phyloP scores from a whole-genome alignment of 2,113 vertebrate genomes.

The Pipa parva region DNA sequence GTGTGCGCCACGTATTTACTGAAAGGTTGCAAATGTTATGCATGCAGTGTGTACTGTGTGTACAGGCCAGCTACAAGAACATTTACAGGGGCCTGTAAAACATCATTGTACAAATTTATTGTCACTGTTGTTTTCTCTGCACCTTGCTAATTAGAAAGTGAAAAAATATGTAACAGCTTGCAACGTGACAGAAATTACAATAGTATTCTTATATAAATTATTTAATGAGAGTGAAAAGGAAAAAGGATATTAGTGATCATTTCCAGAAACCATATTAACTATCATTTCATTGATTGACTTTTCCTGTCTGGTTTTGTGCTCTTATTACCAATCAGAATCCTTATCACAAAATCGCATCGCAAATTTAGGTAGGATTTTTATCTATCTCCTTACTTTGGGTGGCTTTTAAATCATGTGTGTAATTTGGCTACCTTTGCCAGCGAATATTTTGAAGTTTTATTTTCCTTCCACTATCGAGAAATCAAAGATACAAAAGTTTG shows the following conservation, averaged over 20 bases:
- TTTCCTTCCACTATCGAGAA: slow-evolving; percentile 53
- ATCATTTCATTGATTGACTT: slow-evolving; percentile 57
- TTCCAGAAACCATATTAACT: slow-evolving; percentile 56
- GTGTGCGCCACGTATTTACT: too few species aligned
- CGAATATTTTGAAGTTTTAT: slow-evolving; percentile 51
- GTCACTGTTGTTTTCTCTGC: slow-evolving; percentile 30
- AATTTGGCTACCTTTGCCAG: slow-evolving; percentile 54
- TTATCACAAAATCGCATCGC: slow-evolving; percentile 54
- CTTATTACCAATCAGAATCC: slow-evolving; percentile 56
- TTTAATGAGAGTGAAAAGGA: slow-evolving; percentile 34
- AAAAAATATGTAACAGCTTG: slow-evolving; percentile 33
- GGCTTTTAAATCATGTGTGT: slow-evolving; percentile 55
- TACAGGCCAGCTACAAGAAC: slow-evolving; percentile 3
- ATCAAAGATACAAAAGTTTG: slow-evolving; percentile 54
- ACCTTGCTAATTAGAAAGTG: slow-evolving; percentile 33
- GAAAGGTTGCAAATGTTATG: too few species aligned
- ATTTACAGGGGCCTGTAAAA: slow-evolving; percentile 23
- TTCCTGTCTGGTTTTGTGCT: slow-evolving; percentile 49
- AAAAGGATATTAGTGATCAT: slow-evolving; percentile 53
- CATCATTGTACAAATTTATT: slow-evolving; percentile 23
- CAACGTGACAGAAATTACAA: slow-evolving; percentile 42
- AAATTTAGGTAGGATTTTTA: slow-evolving; percentile 61
- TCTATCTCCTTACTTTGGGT: slow-evolving; percentile 48
- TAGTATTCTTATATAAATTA: slow-evolving; percentile 41
- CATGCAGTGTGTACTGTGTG: too few species aligned